Evolutionary conservation across 2,888 invertebrate species (phyloP).

Genomic region (Nomada ferruginata): DNA sequence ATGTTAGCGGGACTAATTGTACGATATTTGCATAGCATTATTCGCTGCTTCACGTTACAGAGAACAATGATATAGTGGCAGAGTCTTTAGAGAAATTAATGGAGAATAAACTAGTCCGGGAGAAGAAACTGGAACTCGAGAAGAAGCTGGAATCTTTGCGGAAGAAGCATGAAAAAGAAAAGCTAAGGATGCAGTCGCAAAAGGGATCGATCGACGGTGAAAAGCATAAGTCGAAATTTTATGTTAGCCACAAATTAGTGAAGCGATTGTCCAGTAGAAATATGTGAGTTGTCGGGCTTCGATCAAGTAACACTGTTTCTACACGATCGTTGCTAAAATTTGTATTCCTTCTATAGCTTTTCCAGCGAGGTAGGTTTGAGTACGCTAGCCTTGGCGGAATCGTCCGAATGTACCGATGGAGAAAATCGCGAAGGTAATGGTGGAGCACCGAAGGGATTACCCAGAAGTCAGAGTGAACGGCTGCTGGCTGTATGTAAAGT

Average conservation of each 20-base stretch:
- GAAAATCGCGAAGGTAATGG: constrained; percentile 83
- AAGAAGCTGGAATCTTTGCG: constrained; percentile 93
- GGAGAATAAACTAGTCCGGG: constrained; percentile 92
- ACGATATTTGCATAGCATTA: constrained; percentile 15
- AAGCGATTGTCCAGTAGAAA: constrained; percentile 92
- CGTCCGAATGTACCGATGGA: constrained; percentile 84
- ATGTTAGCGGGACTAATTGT: constrained; percentile 75
- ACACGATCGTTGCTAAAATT: neutral
- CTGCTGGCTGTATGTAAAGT: constrained; percentile 88
- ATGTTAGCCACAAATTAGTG: constrained; percentile 90
- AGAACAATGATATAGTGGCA: constrained; percentile 86
- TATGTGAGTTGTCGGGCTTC: constrained; percentile 87
- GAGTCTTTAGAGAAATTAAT: constrained; percentile 92
- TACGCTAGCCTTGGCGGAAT: constrained; percentile 79
- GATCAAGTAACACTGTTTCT: constrained; percentile 23
- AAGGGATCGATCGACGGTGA: constrained; percentile 87
- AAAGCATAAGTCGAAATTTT: constrained; percentile 89
- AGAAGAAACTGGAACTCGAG: constrained; percentile 93
- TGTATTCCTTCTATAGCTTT: constrained; percentile 69
- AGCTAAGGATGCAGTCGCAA: constrained; percentile 86
- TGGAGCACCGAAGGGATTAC: constrained; percentile 85
- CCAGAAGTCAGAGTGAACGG: constrained; percentile 88
- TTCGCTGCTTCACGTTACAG: constrained; percentile 60
- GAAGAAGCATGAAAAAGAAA: constrained; percentile 91
- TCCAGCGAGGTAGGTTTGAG: constrained; percentile 79